A percentile compares a stretch with the other conserved stretches of the same genome.
phyloP scores from a whole-genome alignment of 2,888 invertebrate genomes.

The Podabrus alpinus region DNA sequence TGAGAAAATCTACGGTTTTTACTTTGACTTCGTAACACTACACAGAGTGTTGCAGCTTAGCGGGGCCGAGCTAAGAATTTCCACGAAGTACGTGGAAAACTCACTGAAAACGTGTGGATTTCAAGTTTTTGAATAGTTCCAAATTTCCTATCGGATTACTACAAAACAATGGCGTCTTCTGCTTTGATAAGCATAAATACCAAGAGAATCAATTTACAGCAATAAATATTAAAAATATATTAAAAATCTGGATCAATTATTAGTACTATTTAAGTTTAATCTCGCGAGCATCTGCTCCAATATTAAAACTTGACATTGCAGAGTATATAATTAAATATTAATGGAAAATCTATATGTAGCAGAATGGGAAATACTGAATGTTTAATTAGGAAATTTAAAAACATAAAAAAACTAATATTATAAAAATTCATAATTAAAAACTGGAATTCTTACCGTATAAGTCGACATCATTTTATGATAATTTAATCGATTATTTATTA shows the following conservation, averaged over 20 bases:
- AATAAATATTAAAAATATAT: background rate
- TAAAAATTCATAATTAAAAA: background rate
- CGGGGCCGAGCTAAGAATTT: too few species aligned
- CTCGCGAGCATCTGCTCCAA: background rate
- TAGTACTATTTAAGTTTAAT: too few species aligned
- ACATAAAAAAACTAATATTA: background rate
- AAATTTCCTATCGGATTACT: too few species aligned
- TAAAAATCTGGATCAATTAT: too few species aligned
- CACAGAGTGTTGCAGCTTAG: too few species aligned
- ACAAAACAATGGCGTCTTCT: background rate
- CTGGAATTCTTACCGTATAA: background rate
- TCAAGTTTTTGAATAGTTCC: too few species aligned
- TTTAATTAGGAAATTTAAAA: background rate
- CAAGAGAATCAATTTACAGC: background rate
- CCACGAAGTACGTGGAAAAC: too few species aligned
- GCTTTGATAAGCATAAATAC: background rate
- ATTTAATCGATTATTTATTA: background rate
- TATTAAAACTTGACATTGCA: too few species aligned
- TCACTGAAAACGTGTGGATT: too few species aligned
- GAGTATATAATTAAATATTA: background rate
- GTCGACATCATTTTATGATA: background rate
- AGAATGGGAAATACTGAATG: background rate
- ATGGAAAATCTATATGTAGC: rapidly evolving
- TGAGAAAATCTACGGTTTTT: too few species aligned
- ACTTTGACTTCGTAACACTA: too few species aligned